Base-by-base conservation (phyloP, 1,140 invertebrate genomes). In the Proctacanthus coquilletti region DNA sequence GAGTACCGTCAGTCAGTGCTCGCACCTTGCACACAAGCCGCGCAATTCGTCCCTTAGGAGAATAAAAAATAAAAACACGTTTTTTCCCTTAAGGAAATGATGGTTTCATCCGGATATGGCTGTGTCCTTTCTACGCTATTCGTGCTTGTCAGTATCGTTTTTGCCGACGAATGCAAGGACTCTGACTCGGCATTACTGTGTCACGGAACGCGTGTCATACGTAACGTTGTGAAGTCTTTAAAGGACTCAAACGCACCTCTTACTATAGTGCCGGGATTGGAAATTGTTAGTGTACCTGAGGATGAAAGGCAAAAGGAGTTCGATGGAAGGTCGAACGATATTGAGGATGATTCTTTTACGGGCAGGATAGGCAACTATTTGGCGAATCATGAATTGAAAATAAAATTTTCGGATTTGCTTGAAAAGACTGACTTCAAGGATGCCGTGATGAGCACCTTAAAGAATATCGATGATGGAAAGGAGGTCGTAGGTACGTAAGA, bases 301-400 rank as follows among this genome's bases (percentile, higher is more conserved):
- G 14, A 13, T 30, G 30, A 36, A 10, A 29, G 19, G 14, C 21
- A 18, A 46, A 60, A 47, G n/a, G 48, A 52, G 40, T 56, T 59
- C 0, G 54, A 61, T 32, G 64, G 66, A 21, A 53, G 42, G 18
- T 62, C 62, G 0, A 58, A 68, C 18, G 58, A 60, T 5, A 49
- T 66, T 5, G 68, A 70, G 11, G 68, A 68, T 39, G 59, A 62
- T 15, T 66, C 65, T 1, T 45, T 66, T 0, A 42, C 77, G 18
- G 70, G 63, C 2, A 62, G 68, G 2, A 50, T 81, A 27, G 61
- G 77, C 13, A 69, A 69, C 37, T 81, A 81, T 45, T 48, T 82
- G 2, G 66, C 74, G 42, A 73, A 63, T 6, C 73, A 79, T 45
- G 79, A 84, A 45, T 48, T 84, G 1, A 68, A 75, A 44, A 70